Evolutionary conservation across 2,888 invertebrate genomes (phyloP).

Genomic region (Eueremaeus valkanovi): DNA sequence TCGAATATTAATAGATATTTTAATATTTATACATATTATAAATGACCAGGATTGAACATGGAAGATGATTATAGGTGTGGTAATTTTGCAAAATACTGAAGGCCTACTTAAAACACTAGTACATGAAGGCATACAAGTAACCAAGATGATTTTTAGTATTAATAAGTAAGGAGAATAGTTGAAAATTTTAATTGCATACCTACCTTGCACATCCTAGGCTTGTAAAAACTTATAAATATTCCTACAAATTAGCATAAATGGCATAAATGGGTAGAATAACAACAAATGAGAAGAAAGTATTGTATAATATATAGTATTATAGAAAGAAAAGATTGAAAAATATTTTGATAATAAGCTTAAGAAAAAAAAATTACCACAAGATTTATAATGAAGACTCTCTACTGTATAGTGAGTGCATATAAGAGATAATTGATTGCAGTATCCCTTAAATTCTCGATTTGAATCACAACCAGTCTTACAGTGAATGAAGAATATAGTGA

Average conservation of each 20-base stretch:
- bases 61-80: no score
- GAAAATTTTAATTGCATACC: no score
- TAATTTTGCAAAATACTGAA: no score
- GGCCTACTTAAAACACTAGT: no score
- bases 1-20: neutral
- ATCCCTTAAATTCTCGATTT: neutral
- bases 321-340: neutral
- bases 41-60: no score
- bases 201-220: no score
- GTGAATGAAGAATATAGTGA: neutral
- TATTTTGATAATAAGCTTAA: neutral
- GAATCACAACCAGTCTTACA: neutral
- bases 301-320: no score
- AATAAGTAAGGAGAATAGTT: no score
- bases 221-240: neutral
- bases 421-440: constrained; percentile 16
- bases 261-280: neutral
- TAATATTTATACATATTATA: neutral
- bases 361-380: neutral
- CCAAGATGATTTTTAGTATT: no score
- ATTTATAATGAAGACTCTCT: no score
- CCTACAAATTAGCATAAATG: constrained; percentile 6
- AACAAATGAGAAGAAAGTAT: no score
- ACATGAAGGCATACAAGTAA: no score
- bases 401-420: neutral